These are phyloP conservation scores for Macrosiphum euphorbiae DNA, from an alignment of 2,888 invertebrate species.

Conservation along the genomic window DNA sequence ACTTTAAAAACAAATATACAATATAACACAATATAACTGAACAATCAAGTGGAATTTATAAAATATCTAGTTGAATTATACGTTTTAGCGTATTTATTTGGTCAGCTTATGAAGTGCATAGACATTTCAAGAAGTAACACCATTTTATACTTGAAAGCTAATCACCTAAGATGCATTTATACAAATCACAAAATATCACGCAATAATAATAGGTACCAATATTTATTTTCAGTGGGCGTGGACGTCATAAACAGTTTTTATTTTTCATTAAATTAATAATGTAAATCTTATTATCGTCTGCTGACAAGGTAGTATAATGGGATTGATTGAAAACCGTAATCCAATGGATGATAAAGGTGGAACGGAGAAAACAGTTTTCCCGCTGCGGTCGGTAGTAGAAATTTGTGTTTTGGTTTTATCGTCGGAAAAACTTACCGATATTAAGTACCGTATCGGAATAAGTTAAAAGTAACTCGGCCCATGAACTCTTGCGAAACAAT, in stretches of 20 bases:
- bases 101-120: neutral
- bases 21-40: neutral
- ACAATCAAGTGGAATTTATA: neutral
- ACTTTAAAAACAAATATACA: neutral
- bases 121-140: neutral
- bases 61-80: neutral
- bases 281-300: neutral
- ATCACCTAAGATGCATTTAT: neutral
- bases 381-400: neutral
- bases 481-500: conserved; percentile 40
- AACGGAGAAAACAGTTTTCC: neutral
- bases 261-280: neutral
- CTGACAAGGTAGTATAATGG: neutral
- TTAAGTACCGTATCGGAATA: conserved; percentile 55
- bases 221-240: neutral
- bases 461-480: conserved; percentile 43
- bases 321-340: neutral
- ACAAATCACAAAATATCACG: neutral
- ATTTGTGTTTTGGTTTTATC: conserved; percentile 34
- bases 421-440: conserved; percentile 35
- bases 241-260: neutral
- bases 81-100: neutral
- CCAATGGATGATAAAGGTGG: neutral
- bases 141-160: neutral
- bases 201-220: neutral